These are phyloP conservation scores for Macrotus californicus DNA, from an alignment of 2,113 vertebrate genomes.

Conservation along the genomic window DNA sequence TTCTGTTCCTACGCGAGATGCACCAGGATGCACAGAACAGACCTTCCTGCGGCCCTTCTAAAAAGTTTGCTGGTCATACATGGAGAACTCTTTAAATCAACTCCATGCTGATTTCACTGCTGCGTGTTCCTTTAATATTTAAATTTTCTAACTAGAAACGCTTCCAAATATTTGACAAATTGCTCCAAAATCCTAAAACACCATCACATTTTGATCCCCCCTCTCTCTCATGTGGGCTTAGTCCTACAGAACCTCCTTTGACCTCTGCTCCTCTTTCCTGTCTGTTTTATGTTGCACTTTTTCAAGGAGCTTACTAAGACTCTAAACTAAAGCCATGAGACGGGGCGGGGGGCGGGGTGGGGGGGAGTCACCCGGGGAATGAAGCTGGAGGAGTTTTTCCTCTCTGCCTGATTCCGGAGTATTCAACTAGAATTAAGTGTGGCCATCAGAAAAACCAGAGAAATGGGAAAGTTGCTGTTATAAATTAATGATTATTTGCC, in stretches of 20 bases:
- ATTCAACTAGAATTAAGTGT: constrained; percentile 79
- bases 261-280: constrained; percentile 52
- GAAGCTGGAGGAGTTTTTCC: constrained; percentile 66
- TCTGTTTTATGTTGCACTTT: constrained; percentile 63
- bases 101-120: not conserved
- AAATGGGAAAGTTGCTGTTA: constrained; percentile 75
- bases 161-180: not conserved
- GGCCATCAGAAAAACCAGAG: constrained; percentile 77
- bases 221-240: constrained; percentile 20
- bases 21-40: not conserved
- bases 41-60: not conserved
- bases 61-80: not conserved
- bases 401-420: constrained; percentile 73
- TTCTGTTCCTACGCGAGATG: constrained; percentile 9
- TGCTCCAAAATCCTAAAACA: not conserved
- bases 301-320: constrained; percentile 69
- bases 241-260: constrained; percentile 53
- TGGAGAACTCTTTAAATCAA: not conserved
- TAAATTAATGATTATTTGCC: constrained; percentile 84
- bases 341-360: not conserved
- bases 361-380: constrained; percentile 63
- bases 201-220: not conserved
- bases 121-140: not conserved
- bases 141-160: not conserved
- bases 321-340: constrained; percentile 55